Evolutionary conservation across 2,888 invertebrate species (phyloP), one percentile per base, ranked within the genome.

Genomic region (Campaea margaritaria): DNA sequence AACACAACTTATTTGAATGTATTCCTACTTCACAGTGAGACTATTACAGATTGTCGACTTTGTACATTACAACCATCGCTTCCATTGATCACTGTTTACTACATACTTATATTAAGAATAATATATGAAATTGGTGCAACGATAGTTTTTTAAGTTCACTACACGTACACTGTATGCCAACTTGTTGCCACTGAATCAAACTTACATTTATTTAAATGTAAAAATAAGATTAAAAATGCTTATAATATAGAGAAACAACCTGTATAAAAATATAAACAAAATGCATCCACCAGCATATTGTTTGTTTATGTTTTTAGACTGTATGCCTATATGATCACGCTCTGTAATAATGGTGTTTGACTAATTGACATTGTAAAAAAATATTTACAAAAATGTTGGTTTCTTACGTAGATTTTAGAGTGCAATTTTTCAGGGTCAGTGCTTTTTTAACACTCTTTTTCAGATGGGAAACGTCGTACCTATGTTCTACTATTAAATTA

Each of bases 1-100:
- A 87, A 90, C 87, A 90, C 87, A 81, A 87, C 83, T 86, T 85
- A 82, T 86, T 86, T 89, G 85, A 88, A 91, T 89, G 89, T 90
- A 82, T 82, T 87, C 82, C 83, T 79, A 86, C 83, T 88, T 89
- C 88, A 87, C 86, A 85, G 82, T 84, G 80, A 85, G 78, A 85
- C 83, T 79, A 78, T 80, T 83, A 82, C 82, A 78, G 76, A 83
- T 79, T 84, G 84, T 82, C 82, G 77, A 88, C 87, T 87, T 86
- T 91, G 91, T 92, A 91, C 86, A 90, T 88, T 91, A 87, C 85
- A 78, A 85, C 84, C 88, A 90, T 89, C 80, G 89, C 91, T 91
- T 91, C 83, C 83, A 87, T 88, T 82, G 79, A 83, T 82, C 84
- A 82, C 78, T 82, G 84, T 86, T 79, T 76, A 81, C 73, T 73